Evolutionary conservation across 2,888 invertebrate species (phyloP), one percentile per base, ranked within the genome.

Genomic region (Dendrolimus pini): DNA sequence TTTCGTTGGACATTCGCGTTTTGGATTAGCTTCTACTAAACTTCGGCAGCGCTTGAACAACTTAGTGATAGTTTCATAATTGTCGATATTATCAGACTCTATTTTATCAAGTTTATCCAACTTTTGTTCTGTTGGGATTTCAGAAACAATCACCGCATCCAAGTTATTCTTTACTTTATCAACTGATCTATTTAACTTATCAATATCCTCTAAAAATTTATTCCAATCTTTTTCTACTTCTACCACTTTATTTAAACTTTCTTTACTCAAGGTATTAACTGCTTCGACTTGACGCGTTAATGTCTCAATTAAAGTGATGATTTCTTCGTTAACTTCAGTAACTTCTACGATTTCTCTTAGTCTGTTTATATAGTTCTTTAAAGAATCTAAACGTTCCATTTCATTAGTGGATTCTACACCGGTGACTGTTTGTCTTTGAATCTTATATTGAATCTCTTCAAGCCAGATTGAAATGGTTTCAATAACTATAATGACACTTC

Each of bases 401-500:
- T 87, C 82, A 65, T 84, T 74, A 7, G 67, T 65, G 12, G 75
- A 59, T 63, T 69, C 79, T 8, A 65, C 63, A 54, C 82, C 81
- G 54, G 76, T 68, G 8, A 78, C 62, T 58, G 82, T 82, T 61
- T 85, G 77, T 67, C 72, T 78, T 60, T 87, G 94, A 55, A 96
- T 95, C 69, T 94, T 93, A 67, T 96, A 96, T 75, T 96, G 96
- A 60, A 97, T 95, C 41, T 95, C 96, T 84, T 97, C 96, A 54
- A 97, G 78, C 96, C 96, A 96, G 12, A 94, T 94, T 0, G 96
- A 95, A 54, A 97, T 94, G 0, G 94, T 95, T 80, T 96, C 95
- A 55, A 96, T 94, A 0, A 96, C 93, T 30, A 94, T 93, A 9
- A 96, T 92, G 10, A 96, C 91, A 54, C 93, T 94, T 67, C 93